These are phyloP conservation scores for Adelognathus sp. DNA, from an alignment of 2,888 invertebrate species.

Conservation along the genomic window DNA sequence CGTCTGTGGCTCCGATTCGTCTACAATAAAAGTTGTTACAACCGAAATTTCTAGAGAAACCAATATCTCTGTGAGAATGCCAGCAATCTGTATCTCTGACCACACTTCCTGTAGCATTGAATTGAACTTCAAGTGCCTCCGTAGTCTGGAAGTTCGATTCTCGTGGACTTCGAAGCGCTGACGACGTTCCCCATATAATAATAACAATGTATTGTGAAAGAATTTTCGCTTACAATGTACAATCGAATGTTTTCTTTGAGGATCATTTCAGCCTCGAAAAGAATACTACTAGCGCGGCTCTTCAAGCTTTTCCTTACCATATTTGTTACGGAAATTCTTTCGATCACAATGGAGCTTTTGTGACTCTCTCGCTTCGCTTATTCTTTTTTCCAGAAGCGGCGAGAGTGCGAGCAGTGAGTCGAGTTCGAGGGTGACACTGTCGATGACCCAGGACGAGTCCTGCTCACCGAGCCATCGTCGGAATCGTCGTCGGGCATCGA, in stretches of 20 bases:
- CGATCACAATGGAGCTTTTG: too few relatives aligned
- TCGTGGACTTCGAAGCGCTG: neutral
- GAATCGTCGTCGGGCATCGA: conserved; percentile 80
- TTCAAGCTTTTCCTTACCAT: neutral
- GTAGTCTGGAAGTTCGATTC: neutral
- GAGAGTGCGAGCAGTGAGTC: conserved; percentile 71
- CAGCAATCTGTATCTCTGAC: neutral
- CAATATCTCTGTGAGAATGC: neutral
- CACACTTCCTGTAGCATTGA: neutral
- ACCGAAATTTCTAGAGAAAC: neutral
- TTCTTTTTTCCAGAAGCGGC: conserved; percentile 66
- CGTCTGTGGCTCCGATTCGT: neutral
- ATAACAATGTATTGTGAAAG: neutral
- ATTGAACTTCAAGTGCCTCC: neutral
- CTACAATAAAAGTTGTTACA: neutral
- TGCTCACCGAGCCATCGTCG: conserved; percentile 67
- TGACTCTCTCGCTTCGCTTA: too few relatives aligned
- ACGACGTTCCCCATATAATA: neutral
- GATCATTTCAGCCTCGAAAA: neutral
- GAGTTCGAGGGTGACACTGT: conserved; percentile 70
- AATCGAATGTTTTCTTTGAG: neutral
- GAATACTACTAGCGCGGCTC: neutral
- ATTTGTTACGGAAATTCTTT: too few relatives aligned
- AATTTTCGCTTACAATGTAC: neutral
- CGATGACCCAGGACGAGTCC: conserved; percentile 63